A percentile compares a stretch with the other conserved stretches of the same genome.
Evolutionary conservation across 2,113 vertebrate genomes (phyloP).

Genomic region (Papio anubis): DNA sequence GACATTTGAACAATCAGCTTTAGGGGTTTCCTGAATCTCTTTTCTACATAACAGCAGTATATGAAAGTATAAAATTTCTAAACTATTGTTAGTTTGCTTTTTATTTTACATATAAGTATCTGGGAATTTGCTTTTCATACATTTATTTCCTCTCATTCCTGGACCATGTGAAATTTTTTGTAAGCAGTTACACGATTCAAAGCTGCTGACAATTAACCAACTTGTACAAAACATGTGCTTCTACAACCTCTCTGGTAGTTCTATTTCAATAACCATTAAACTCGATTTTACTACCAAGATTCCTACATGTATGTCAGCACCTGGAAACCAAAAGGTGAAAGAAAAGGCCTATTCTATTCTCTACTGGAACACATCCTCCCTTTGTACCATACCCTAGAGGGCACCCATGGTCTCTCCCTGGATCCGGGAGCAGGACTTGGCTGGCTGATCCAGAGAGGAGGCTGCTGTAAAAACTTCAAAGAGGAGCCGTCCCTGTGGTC

Average conservation of each 20-base stretch:
- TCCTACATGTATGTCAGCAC: neutral
- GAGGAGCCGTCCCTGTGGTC: neutral
- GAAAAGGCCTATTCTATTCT: neutral
- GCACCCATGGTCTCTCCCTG: neutral
- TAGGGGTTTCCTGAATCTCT: neutral
- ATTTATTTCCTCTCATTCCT: neutral
- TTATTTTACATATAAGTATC: neutral
- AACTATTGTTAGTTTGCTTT: neutral
- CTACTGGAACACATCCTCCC: neutral
- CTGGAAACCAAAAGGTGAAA: neutral
- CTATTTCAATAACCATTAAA: neutral
- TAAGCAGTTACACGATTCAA: neutral
- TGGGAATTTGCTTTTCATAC: neutral
- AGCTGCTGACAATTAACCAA: neutral
- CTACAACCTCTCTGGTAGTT: neutral
- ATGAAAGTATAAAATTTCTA: neutral
- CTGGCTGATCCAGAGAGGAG: neutral
- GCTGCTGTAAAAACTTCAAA: no score
- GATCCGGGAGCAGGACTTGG: rapidly evolving
- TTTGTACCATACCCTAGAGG: no score
- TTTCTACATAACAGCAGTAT: neutral
- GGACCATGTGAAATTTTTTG: neutral
- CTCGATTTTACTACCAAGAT: neutral
- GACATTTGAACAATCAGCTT: neutral
- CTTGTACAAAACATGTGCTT: neutral